Evolutionary conservation across 2,113 vertebrate species (phyloP).

Genomic region (Haplochromis burtoni): DNA sequence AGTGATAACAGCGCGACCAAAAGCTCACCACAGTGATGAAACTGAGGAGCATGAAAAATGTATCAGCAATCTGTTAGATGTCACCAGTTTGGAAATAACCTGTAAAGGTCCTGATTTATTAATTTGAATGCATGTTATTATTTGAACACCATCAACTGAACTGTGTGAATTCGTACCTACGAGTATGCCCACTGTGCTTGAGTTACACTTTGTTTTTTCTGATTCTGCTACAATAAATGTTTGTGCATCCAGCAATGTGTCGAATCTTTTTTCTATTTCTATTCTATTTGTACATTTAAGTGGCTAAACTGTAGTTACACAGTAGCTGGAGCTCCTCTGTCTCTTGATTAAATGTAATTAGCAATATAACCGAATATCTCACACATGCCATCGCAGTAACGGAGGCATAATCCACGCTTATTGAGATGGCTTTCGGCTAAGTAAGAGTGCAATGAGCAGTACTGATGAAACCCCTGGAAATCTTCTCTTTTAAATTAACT

Average conservation of each 20-base stretch:
- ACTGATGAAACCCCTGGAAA: slow-evolving; percentile 22
- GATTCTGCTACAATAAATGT: not conserved
- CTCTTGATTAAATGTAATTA: not conserved
- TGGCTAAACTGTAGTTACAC: not conserved
- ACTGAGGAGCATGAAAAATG: slow-evolving; percentile 8
- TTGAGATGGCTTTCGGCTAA: not conserved
- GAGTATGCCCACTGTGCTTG: not conserved
- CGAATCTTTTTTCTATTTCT: not conserved
- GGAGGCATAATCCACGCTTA: not conserved
- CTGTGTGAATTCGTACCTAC: not conserved
- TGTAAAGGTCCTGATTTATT: slow-evolving; percentile 17
- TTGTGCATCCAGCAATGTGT: not conserved
- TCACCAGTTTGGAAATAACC: slow-evolving; percentile 23
- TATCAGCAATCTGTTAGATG: slow-evolving; percentile 9
- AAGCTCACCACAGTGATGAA: slow-evolving; percentile 1
- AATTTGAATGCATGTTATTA: slow-evolving; percentile 5
- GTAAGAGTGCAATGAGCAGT: not conserved
- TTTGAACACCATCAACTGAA: not conserved
- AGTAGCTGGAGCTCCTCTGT: not conserved
- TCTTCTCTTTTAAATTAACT: not conserved
- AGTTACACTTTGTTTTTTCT: not conserved
- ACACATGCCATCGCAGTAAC: not conserved
- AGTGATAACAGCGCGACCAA: not conserved
- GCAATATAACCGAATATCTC: not conserved
- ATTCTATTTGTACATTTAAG: not conserved